phyloP scores from a whole-genome alignment of 2,888 invertebrate species.

The Leptura quadrifasciata region DNA sequence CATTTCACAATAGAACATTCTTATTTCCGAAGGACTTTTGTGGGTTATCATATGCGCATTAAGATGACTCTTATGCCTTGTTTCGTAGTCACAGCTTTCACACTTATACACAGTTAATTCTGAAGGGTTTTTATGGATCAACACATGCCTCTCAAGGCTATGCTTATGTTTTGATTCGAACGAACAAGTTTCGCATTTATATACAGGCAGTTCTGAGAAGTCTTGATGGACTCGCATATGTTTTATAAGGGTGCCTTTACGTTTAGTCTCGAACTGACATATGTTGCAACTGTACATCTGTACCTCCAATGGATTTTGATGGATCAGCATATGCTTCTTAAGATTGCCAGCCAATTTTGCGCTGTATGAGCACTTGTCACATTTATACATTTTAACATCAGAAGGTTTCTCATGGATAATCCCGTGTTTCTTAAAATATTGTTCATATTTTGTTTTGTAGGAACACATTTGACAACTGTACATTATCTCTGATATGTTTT shows the following conservation, averaged over 20 bases:
- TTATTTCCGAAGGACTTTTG: neutral
- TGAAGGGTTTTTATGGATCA: neutral
- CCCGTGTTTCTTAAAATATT: neutral
- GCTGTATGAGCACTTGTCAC: neutral
- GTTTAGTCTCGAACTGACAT: neutral
- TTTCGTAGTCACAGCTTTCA: neutral
- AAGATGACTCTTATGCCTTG: neutral
- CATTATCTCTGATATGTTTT: neutral
- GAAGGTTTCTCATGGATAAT: neutral
- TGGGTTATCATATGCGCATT: neutral
- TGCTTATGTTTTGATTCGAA: neutral
- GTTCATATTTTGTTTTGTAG: neutral
- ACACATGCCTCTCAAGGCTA: neutral
- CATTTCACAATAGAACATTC: neutral
- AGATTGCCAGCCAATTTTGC: neutral
- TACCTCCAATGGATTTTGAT: neutral
- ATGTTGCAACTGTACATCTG: neutral
- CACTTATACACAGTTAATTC: neutral
- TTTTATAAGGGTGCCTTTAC: neutral
- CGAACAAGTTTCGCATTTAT: neutral
- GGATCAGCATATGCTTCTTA: neutral
- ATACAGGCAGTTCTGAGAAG: neutral
- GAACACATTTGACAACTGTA: neutral
- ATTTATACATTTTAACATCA: neutral
- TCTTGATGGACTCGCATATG: neutral